Evolutionary conservation across 2,113 vertebrate species (phyloP).

Genomic region (Speoplatyrhinus poulsoni): DNA sequence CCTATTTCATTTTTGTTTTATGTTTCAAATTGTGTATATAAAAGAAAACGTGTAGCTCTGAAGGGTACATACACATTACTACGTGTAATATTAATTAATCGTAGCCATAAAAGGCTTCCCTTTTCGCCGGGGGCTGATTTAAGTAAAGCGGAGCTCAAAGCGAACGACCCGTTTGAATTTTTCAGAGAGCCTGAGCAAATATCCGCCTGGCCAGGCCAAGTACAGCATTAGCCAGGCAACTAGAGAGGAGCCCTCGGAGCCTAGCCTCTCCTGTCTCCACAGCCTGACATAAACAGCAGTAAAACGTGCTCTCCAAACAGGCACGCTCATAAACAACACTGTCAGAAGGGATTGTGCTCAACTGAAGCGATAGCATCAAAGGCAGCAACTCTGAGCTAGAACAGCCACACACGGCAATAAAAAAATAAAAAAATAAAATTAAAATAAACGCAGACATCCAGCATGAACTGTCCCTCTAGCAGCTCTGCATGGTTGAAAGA

Average conservation of each 20-base stretch:
- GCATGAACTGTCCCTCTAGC: slow-evolving; percentile 15
- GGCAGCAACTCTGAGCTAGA: slow-evolving; percentile 49
- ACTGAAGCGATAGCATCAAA: slow-evolving; percentile 61
- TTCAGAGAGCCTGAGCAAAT: slow-evolving; percentile 59
- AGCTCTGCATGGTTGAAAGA: slow-evolving; percentile 25
- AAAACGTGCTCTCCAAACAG: slow-evolving; percentile 69
- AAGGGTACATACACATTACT: no score
- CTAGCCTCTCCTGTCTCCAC: slow-evolving; percentile 54
- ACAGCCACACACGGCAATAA: slow-evolving; percentile 50
- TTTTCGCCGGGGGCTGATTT: slow-evolving; percentile 51
- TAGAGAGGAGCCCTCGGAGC: slow-evolving; percentile 53
- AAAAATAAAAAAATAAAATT: slow-evolving; percentile 3
- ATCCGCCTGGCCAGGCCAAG: slow-evolving; percentile 64
- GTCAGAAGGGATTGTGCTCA: slow-evolving; percentile 58
- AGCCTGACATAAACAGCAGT: slow-evolving; percentile 76
- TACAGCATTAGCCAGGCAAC: slow-evolving; percentile 70
- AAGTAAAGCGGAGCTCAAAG: slow-evolving; percentile 41
- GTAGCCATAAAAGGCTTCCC: slow-evolving; percentile 46
- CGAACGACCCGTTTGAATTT: slow-evolving; percentile 65
- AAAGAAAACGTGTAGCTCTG: background rate
- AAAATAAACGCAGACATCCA: background rate
- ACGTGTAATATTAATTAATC: slow-evolving; percentile 44
- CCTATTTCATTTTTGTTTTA: background rate
- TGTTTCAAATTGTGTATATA: slow-evolving; percentile 18
- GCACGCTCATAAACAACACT: slow-evolving; percentile 71